These are phyloP conservation scores for Trypoxylus dichotomus DNA, from an alignment of 1,140 invertebrate species.

Conservation along the genomic window DNA sequence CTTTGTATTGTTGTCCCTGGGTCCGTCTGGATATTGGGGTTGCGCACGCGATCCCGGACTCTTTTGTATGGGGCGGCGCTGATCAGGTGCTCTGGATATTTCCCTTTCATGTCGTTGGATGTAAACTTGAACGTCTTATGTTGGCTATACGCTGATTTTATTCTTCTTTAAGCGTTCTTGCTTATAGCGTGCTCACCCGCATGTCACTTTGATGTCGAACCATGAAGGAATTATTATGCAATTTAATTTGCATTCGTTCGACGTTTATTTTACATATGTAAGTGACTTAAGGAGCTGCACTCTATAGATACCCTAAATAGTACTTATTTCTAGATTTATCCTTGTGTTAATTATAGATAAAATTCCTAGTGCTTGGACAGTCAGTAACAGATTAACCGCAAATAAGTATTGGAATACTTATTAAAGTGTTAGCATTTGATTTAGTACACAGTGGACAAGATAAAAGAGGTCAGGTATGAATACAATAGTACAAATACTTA, in stretches of 20 bases:
- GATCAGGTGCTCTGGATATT: background rate
- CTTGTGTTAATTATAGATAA: too few relatives aligned
- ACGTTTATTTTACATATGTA: background rate
- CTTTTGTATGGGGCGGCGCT: background rate
- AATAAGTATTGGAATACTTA: too few relatives aligned
- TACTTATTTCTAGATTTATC: too few relatives aligned
- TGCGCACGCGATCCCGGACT: constrained; percentile 28
- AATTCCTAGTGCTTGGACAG: too few relatives aligned
- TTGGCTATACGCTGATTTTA: background rate
- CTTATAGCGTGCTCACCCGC: background rate
- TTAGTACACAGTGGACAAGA: too few relatives aligned
- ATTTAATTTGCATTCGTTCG: background rate
- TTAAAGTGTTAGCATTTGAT: too few relatives aligned
- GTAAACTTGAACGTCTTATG: background rate
- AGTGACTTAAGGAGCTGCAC: too few relatives aligned
- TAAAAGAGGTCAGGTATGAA: too few relatives aligned
- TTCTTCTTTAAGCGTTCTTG: background rate
- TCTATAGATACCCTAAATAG: too few relatives aligned
- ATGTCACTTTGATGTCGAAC: background rate
- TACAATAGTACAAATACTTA: too few relatives aligned
- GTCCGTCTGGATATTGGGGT: constrained; percentile 29
- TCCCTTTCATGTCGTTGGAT: constrained; percentile 8
- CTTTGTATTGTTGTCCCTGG: constrained; percentile 32
- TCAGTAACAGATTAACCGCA: too few relatives aligned
- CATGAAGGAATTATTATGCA: background rate